Evolutionary conservation across 2,888 invertebrate genomes (phyloP).

Genomic region (Luperina nickerlii): DNA sequence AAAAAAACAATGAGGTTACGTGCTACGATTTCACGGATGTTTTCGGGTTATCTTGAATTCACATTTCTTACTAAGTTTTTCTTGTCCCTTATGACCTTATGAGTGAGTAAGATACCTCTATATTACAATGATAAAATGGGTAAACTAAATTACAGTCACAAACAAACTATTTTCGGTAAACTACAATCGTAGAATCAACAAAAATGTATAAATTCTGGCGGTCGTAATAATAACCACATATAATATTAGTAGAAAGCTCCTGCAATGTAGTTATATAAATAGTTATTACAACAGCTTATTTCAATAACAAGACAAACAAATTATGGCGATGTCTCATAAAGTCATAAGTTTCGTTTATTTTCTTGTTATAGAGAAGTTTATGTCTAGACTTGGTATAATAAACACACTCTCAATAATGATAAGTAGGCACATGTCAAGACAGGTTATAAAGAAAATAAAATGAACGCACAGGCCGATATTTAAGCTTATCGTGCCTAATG

Average conservation of each 20-base stretch:
- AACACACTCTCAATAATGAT: not conserved
- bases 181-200: not conserved
- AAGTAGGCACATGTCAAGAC: not conserved
- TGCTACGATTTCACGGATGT: constrained; percentile 31
- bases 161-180: not conserved
- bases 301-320: constrained; percentile 1
- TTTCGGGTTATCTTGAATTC: constrained; percentile 27
- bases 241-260: constrained; percentile 3
- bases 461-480: not conserved
- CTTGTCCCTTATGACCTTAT: not conserved
- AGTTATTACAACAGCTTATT: constrained; percentile 3
- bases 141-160: not conserved
- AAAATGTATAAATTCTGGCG: not conserved
- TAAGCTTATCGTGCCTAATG: not conserved
- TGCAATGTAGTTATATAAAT: not conserved
- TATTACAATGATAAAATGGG: not conserved
- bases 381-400: constrained; percentile 22
- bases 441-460: constrained; percentile 1
- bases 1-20: constrained; percentile 35
- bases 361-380: constrained; percentile 4
- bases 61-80: constrained; percentile 13
- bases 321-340: not conserved
- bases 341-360: constrained; percentile 4
- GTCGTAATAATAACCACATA: not conserved
- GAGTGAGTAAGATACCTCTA: not conserved